These are phyloP conservation scores for Papilio gigon DNA, from an alignment of 2,888 invertebrate species.

Conservation along the genomic window DNA sequence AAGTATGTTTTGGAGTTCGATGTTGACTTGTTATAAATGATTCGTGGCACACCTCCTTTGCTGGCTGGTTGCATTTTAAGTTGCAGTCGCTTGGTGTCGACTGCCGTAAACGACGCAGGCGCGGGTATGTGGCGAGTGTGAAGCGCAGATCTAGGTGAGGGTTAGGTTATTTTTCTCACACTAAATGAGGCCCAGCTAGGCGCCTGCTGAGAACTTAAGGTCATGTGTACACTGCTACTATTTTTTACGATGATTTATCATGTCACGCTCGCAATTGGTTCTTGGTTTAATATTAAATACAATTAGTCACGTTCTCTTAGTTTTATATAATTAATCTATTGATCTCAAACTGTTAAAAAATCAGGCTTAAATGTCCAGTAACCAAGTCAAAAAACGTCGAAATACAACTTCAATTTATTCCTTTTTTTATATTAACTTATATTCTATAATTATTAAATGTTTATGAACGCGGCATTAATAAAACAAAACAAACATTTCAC, in stretches of 20 bases:
- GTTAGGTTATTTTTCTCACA: constrained; percentile 79
- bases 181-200: constrained; percentile 57
- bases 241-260: not conserved
- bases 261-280: not conserved
- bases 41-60: not conserved
- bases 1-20: too few relatives aligned
- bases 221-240: constrained; percentile 40
- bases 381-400: too few relatives aligned
- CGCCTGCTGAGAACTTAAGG: constrained; percentile 52
- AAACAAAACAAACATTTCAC: constrained; percentile 46
- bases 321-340: too few relatives aligned
- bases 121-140: constrained; percentile 48
- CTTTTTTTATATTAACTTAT: not conserved
- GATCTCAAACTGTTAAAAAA: too few relatives aligned
- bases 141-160: constrained; percentile 72
- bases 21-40: not conserved
- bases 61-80: constrained; percentile 15
- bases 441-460: not conserved
- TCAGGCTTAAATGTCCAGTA: too few relatives aligned
- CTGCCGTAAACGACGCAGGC: constrained; percentile 35
- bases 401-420: too few relatives aligned
- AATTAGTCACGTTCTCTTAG: too few relatives aligned
- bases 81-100: constrained; percentile 24
- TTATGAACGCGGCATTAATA: constrained; percentile 41
- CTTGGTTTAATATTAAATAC: not conserved